These are phyloP conservation scores for Pluvialis apricaria DNA, from an alignment of 2,113 vertebrate species.

Conservation along the genomic window DNA sequence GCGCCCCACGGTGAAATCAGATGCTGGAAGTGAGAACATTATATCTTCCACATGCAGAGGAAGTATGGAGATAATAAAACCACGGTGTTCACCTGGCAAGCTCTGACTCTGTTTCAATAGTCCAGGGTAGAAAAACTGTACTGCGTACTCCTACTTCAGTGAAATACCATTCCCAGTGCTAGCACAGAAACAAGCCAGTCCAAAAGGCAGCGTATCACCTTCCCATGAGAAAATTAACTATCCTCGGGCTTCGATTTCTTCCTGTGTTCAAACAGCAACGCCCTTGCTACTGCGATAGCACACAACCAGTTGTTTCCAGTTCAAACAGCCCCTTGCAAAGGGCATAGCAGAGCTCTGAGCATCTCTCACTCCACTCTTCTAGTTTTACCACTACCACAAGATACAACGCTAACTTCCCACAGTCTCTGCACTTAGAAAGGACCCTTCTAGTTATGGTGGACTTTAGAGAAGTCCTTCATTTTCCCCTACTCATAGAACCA, in stretches of 20 bases:
- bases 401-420: not conserved
- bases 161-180: not conserved
- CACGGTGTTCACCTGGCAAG: not conserved
- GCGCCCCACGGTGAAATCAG: not conserved
- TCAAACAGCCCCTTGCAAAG: not conserved
- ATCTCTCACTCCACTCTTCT: not conserved
- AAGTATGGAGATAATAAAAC: not conserved
- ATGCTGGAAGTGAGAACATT: not conserved
- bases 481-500: not conserved
- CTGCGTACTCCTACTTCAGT: not conserved
- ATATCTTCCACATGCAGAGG: not conserved
- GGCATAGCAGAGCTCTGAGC: not conserved
- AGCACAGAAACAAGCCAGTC: not conserved
- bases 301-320: not conserved
- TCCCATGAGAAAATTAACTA: not conserved
- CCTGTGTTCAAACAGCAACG: not conserved
- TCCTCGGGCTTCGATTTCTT: not conserved
- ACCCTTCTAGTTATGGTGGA: not conserved
- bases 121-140: not conserved
- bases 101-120: not conserved
- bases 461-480: not conserved
- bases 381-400: not conserved
- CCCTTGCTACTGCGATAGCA: not conserved
- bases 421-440: not conserved
- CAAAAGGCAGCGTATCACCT: not conserved